These are phyloP conservation scores for Nowickia ferox DNA, from an alignment of 2,888 invertebrate species.

Conservation along the genomic window DNA sequence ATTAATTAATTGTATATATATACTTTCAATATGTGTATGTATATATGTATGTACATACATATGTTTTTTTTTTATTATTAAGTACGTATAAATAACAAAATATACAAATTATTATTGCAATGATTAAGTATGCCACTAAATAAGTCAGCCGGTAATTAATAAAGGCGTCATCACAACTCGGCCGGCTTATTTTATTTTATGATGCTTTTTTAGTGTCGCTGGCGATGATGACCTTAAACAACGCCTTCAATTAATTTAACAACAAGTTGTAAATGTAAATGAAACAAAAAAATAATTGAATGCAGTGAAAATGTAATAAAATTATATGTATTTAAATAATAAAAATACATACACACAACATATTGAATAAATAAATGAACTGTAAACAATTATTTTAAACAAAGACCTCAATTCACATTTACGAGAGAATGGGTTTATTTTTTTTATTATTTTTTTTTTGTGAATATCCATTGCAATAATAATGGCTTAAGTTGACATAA, in stretches of 20 bases:
- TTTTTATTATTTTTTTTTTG: too few relatives aligned
- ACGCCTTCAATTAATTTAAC: constrained; percentile 64
- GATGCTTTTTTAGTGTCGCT: constrained; percentile 12
- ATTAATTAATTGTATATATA: background rate
- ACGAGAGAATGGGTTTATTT: constrained; percentile 13
- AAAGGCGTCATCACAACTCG: constrained; percentile 39
- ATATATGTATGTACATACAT: background rate
- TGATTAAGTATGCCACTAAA: constrained; percentile 27
- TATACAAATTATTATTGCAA: constrained; percentile 13
- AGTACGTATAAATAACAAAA: background rate
- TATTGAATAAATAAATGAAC: constrained; percentile 53
- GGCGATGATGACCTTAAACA: constrained; percentile 59
- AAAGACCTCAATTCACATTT: constrained; percentile 49
- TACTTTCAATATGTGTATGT: background rate
- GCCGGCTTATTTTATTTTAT: constrained; percentile 17
- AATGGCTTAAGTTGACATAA: too few relatives aligned
- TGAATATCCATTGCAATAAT: too few relatives aligned
- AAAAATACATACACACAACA: constrained; percentile 37
- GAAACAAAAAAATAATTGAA: background rate
- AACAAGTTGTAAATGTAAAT: constrained; percentile 37
- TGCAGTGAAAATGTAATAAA: constrained; percentile 36
- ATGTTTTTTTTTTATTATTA: background rate
- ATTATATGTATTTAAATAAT: constrained; percentile 44
- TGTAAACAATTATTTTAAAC: constrained; percentile 54
- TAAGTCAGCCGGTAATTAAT: constrained; percentile 22